Base-by-base conservation (phyloP, 2,113 vertebrate species). In the human (Homo sapiens) region DNA sequence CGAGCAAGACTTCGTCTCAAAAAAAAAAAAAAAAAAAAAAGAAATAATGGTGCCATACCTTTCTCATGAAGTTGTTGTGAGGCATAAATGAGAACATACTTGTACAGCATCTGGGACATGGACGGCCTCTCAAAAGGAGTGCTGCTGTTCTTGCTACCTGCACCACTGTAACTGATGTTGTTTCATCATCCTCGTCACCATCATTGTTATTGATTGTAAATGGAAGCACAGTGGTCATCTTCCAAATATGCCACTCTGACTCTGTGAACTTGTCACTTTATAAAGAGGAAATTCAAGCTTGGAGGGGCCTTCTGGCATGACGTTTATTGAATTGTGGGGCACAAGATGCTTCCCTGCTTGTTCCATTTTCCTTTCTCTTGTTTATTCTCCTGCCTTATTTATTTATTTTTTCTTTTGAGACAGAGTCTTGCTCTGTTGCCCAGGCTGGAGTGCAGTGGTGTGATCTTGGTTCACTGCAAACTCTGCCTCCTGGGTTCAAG, bases 81-180 rank as follows among this genome's bases (percentile, higher is more conserved):
- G 6, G 27, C 61, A 1, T 35, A 20, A 57, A 8, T 22, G 73
- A 35, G 35, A 25, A 50, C 6, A 3, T 13, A 70, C 27, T 11
- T 40, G 81, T 1, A 1, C 18, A 23, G 88, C 61, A 0, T 40
- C 16, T 14, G 80, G 66, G 66, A 43, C 52, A 3, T 18, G 18
- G 40, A 32, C 35, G 1, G 38, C 23, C 14, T 3, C 48, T 6
- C 3, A 2, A 11, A 1, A 6, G 18, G 43, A 20, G 22, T 32
- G 55, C 85, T 48, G 23, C 48, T 9, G 3, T 17, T 45, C 45
- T 61, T 0, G 23, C 40, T 13, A 3, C 81, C 22, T 70, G 18
- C 2, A 4, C 0, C 57, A 3, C 27, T 2, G 35, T 12, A 5
- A 25, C 50, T 2, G 45, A 45, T 45, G 2, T n/a, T 35, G 11